phyloP scores from a whole-genome alignment of 1,140 invertebrate species.

The Heliconius hewitsoni region DNA sequence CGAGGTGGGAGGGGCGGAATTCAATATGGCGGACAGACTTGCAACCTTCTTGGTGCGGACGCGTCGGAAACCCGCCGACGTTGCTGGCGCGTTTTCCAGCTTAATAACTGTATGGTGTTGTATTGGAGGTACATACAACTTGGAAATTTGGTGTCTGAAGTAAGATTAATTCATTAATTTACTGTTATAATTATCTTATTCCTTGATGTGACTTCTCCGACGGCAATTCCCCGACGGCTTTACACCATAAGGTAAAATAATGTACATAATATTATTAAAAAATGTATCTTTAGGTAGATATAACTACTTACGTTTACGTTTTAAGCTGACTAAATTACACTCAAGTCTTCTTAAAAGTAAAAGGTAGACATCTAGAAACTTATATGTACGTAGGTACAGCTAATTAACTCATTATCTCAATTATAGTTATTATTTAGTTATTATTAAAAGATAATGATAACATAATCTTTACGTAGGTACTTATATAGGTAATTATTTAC shows the following conservation, averaged over 20 bases:
- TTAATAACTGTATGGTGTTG: conserved; percentile 32
- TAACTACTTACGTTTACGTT: too few relatives aligned
- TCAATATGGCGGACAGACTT: conserved; percentile 69
- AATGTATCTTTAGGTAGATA: background rate
- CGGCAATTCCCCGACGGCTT: conserved; percentile 36
- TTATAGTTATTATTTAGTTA: conserved; percentile 3
- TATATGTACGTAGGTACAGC: background rate
- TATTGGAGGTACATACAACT: conserved; percentile 22
- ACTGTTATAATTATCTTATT: background rate
- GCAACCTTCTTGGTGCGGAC: conserved; percentile 48
- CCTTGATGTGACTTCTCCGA: conserved; percentile 14
- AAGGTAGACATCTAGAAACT: background rate
- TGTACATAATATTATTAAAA: background rate
- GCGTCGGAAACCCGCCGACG: conserved; percentile 51
- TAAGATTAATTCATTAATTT: background rate
- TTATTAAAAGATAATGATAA: conserved; percentile 9
- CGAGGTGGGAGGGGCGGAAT: conserved; percentile 56
- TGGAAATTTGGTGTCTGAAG: conserved; percentile 9
- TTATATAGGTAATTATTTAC: conserved; percentile 3
- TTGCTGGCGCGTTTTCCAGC: conserved; percentile 38
- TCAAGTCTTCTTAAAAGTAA: background rate
- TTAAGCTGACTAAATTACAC: background rate
- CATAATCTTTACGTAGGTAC: background rate
- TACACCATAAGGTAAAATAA: background rate
- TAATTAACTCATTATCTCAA: conserved; percentile 14